These are phyloP conservation scores for Xenus cinereus DNA, from an alignment of 2,113 vertebrate species.

Conservation along the genomic window DNA sequence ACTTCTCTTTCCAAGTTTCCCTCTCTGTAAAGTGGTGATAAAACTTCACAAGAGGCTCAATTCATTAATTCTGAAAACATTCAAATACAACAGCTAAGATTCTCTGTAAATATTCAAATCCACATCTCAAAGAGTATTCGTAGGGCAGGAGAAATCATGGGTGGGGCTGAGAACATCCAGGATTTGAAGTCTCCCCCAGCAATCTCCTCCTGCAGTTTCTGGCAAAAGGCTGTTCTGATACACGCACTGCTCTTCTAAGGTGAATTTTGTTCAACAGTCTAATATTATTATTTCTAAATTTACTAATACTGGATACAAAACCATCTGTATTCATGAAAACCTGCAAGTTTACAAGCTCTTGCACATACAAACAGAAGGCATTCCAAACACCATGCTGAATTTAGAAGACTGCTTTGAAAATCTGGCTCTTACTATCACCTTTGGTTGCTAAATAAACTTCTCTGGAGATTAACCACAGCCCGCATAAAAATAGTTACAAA, in stretches of 20 bases:
- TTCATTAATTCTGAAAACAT: neutral
- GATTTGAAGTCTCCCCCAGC: neutral
- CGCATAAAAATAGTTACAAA: constrained; percentile 34
- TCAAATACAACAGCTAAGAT: neutral
- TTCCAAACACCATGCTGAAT: neutral
- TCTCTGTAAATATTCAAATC: neutral
- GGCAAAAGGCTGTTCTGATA: neutral
- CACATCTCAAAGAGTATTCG: neutral
- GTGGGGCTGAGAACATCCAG: neutral
- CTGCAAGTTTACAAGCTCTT: neutral
- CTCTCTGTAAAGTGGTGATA: neutral
- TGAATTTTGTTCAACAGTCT: neutral
- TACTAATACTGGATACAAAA: neutral
- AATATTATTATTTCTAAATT: neutral
- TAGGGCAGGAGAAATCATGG: neutral
- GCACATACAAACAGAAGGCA: neutral
- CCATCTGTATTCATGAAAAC: neutral
- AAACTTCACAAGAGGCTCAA: neutral
- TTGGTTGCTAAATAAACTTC: constrained; percentile 45
- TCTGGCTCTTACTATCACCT: constrained; percentile 41
- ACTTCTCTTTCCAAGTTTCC: neutral
- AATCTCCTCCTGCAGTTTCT: neutral
- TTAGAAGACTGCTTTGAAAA: constrained; percentile 34
- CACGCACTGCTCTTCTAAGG: neutral
- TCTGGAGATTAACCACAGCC: constrained; percentile 46